Evolutionary conservation across 2,888 invertebrate genomes (phyloP).

Genomic region (Andrena hattorfiana): DNA sequence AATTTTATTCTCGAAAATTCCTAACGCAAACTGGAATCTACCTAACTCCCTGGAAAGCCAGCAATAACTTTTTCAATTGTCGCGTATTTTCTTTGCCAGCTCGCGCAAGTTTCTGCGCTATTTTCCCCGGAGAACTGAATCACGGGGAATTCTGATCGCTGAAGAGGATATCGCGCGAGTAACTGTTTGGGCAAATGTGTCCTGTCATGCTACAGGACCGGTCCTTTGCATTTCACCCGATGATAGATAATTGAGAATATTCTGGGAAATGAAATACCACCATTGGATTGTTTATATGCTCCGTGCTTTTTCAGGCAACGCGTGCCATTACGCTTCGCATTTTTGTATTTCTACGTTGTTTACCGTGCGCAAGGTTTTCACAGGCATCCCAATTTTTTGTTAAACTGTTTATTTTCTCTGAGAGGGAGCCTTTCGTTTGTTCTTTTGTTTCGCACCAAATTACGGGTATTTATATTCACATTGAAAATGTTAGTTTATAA

Average conservation of each 20-base stretch:
- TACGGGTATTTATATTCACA: background rate
- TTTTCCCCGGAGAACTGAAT: too few relatives aligned
- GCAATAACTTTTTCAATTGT: too few relatives aligned
- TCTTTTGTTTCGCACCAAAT: conserved; percentile 4
- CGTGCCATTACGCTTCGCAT: background rate
- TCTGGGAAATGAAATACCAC: too few relatives aligned
- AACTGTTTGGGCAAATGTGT: too few relatives aligned
- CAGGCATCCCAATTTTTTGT: background rate
- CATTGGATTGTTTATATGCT: background rate
- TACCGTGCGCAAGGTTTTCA: background rate
- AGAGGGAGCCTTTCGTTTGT: background rate
- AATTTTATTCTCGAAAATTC: conserved; percentile 16
- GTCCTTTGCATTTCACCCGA: background rate
- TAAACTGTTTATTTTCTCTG: conserved; percentile 8
- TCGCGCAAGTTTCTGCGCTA: too few relatives aligned
- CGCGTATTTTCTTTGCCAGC: too few relatives aligned
- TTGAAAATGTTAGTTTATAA: background rate
- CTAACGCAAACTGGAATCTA: too few relatives aligned
- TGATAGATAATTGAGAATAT: background rate
- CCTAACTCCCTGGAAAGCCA: background rate
- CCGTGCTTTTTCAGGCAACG: conserved; percentile 10
- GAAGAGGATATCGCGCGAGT: too few relatives aligned
- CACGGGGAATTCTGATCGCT: too few relatives aligned
- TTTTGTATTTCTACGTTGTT: conserved; percentile 11
- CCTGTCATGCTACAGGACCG: too few relatives aligned